A percentile compares a stretch with the other conserved stretches of the same genome.
Evolutionary conservation across 2,797 vertebrate species (phyloP).

Genomic region (Ctenochaetus hawaiiensis): DNA sequence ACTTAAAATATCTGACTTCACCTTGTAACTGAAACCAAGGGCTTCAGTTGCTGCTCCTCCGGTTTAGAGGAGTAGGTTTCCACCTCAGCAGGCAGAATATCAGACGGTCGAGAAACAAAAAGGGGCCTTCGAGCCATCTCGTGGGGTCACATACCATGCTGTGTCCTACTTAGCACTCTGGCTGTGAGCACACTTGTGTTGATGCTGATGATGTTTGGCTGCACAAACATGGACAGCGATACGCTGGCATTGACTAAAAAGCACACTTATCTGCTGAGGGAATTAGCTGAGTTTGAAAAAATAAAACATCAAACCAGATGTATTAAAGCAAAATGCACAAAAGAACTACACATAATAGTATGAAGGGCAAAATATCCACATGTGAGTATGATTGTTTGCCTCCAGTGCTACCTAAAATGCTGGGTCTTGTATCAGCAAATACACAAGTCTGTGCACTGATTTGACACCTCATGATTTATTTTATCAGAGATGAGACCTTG

Average conservation of each 20-base stretch:
- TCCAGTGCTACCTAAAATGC: no score
- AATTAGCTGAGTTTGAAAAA: no score
- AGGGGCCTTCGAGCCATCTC: constrained; percentile 73
- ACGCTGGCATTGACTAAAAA: constrained; percentile 4
- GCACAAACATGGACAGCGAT: constrained; percentile 26
- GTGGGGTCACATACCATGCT: constrained; percentile 77
- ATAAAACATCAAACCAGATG: no score
- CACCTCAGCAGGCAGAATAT: constrained; percentile 78
- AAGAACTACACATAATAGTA: no score
- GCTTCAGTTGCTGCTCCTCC: constrained; percentile 62
- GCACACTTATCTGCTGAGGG: no score
- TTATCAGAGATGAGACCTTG: no score
- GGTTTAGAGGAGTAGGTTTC: constrained; percentile 68
- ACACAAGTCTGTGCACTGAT: no score
- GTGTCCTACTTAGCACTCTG: constrained; percentile 79
- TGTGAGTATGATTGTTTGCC: no score
- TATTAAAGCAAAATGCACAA: no score
- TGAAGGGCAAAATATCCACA: no score
- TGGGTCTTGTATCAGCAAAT: no score
- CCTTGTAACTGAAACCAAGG: constrained; percentile 60
- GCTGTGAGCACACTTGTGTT: constrained; percentile 63
- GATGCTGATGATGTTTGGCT: constrained; percentile 60
- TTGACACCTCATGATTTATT: no score
- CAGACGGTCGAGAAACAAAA: constrained; percentile 80
- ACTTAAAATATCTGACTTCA: constrained; percentile 44